Percentiles rank a stretch among this genome's conserved stretches.
Evolutionary conservation across 2,113 vertebrate species (phyloP).

Genomic region (Festucalex cinctus): DNA sequence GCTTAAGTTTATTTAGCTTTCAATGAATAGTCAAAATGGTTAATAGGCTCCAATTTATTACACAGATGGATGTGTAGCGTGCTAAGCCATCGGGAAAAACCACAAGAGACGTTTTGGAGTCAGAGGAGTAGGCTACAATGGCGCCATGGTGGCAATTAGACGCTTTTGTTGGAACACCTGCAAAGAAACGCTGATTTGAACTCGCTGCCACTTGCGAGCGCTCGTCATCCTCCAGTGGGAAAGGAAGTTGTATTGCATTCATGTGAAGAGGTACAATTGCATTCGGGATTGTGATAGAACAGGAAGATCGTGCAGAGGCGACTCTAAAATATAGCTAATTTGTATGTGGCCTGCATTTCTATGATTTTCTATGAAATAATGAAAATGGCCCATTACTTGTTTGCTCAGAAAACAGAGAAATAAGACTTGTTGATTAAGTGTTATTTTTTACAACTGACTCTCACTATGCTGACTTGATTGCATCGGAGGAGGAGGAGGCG

Average conservation of each 20-base stretch:
- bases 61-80: conserved; percentile 42
- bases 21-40: conserved; percentile 48
- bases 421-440: conserved; percentile 48
- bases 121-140: conserved; percentile 43
- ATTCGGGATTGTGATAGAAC: conserved; percentile 10
- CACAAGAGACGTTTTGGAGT: conserved; percentile 44
- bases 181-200: conserved; percentile 46
- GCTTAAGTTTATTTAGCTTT: conserved; percentile 52
- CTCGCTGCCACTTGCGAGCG: conserved; percentile 35
- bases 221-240: conserved; percentile 32
- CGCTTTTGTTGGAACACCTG: conserved; percentile 66
- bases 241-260: conserved; percentile 39
- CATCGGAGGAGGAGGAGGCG: conserved; percentile 14
- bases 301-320: not conserved
- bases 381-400: not conserved
- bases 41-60: conserved; percentile 51
- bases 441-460: conserved; percentile 50
- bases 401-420: conserved; percentile 9
- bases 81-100: conserved; percentile 37
- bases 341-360: not conserved
- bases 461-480: conserved; percentile 36
- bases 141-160: conserved; percentile 56
- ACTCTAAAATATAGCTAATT: not conserved
- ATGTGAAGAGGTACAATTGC: conserved; percentile 18
- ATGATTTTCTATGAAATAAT: not conserved